These are phyloP conservation scores for Prunella strophiata DNA, from an alignment of 2,797 vertebrate species.

Conservation along the genomic window DNA sequence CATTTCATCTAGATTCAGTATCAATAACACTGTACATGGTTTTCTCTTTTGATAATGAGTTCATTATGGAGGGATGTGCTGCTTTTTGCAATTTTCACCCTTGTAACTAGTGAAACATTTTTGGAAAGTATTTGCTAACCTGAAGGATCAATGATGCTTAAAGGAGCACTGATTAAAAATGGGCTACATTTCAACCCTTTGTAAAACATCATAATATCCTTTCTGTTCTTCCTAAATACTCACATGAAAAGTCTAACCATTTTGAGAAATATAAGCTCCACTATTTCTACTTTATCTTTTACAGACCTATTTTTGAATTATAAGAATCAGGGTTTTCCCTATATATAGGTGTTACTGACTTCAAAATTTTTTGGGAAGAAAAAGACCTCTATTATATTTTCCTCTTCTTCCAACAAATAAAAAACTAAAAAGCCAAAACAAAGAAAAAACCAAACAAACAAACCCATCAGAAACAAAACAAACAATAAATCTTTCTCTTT, in stretches of 20 bases:
- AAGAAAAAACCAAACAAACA: too few relatives aligned
- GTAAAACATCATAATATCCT: rapidly evolving
- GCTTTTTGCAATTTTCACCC: neutral
- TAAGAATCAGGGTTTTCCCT: neutral
- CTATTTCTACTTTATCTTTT: neutral
- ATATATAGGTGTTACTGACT: neutral
- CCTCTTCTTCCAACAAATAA: neutral
- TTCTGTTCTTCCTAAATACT: neutral
- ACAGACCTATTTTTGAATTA: neutral
- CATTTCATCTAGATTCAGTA: neutral
- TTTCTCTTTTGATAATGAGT: neutral
- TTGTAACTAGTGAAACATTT: neutral
- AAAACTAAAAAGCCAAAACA: neutral
- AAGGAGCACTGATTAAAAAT: neutral
- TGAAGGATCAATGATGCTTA: neutral
- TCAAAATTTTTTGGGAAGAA: neutral
- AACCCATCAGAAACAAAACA: neutral
- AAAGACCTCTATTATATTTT: neutral
- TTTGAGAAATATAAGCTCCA: neutral
- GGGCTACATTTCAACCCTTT: neutral
- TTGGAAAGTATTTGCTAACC: neutral
- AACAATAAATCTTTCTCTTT: neutral
- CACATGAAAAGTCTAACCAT: neutral
- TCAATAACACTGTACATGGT: neutral
- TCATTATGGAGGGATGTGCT: neutral